Percentiles rank a stretch among this genome's conserved stretches.
Conservation (phyloP, 2,888 invertebrate species). For the Diaperis boleti region DNA sequence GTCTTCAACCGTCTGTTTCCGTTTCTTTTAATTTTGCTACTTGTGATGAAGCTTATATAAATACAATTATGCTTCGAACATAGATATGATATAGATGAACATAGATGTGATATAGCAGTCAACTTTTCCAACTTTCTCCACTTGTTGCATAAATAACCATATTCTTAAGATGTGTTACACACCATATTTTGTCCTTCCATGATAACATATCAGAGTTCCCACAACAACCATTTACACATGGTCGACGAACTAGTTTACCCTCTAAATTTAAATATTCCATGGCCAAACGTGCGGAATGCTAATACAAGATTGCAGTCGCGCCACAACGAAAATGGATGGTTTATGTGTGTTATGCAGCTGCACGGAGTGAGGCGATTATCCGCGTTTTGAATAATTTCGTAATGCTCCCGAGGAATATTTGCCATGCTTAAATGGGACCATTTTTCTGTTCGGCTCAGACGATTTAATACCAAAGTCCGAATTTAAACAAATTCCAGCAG, state of each 20-base stretch:
- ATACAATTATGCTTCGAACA: too few species aligned
- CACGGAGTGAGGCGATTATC: conserved; percentile 24
- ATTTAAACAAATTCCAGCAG: not conserved
- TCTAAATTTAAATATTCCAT: conserved; percentile 26
- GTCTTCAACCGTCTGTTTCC: too few species aligned
- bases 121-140: too few species aligned
- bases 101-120: too few species aligned
- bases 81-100: too few species aligned
- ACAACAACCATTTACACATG: conserved; percentile 12
- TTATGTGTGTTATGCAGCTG: conserved; percentile 28
- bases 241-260: conserved; percentile 6
- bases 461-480: not conserved
- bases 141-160: too few species aligned
- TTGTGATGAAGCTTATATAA: too few species aligned
- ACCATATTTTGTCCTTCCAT: too few species aligned
- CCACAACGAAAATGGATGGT: conserved; percentile 29
- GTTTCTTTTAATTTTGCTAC: too few species aligned
- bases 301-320: conserved; percentile 31
- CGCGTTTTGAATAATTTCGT: conserved; percentile 24
- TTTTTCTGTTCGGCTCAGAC: conserved; percentile 4
- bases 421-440: conserved; percentile 1
- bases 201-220: not conserved
- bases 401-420: conserved; percentile 11
- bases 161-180: too few species aligned
- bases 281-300: conserved; percentile 28